Evolutionary conservation across 2,888 invertebrate genomes (phyloP), one percentile per base, ranked within the genome.

Genomic region (Chrysolina haemoptera): DNA sequence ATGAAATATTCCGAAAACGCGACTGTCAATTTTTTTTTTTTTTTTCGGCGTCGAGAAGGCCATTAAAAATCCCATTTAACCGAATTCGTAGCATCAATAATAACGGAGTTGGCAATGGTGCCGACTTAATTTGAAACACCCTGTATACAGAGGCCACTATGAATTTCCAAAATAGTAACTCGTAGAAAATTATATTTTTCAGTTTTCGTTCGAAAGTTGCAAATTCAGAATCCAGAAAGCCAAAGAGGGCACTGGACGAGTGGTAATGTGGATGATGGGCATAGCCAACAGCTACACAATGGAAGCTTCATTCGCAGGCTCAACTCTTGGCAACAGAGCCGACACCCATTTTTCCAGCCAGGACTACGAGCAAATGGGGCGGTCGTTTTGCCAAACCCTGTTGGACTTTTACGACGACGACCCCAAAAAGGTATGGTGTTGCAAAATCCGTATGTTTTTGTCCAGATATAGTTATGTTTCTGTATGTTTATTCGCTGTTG

Each of bases 201-300:
- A 95, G 97, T 98, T 98, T 89, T 96, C 95, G 12, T 98, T 96
- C 87, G 96, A 97, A 89, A 94, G 94, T 85, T 98, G 98, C 88
- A 97, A 96, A 89, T 98, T 98, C 88, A 93, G 96, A 85, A 94
- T 98, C 81, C 97, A 98, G 87, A 93, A 96, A 78, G 95, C 94
- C 82, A 98, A 98, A 89, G 98, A 98, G 89, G 98, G 98, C 3
- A 98, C 98, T 0, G 98, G 98, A 8, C 90, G 98, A 73, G 95
- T 98, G 10, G 97, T 98, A 0, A 94, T 97, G 83, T 98, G 97
- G 97, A 95, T 97, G 91, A 92, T 98, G 91, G 98, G 98, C 27
- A 95, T 98, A 62, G 93, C 94, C 73, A 97, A 98, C 84, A 98
- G 97, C 87, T 98, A 96, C 86, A 98, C 98, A 5, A 93, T 98